Percentiles rank a stretch among this genome's conserved stretches.
Evolutionary conservation across 1,140 invertebrate genomes (phyloP).

Genomic region (Cotesia vestalis): DNA sequence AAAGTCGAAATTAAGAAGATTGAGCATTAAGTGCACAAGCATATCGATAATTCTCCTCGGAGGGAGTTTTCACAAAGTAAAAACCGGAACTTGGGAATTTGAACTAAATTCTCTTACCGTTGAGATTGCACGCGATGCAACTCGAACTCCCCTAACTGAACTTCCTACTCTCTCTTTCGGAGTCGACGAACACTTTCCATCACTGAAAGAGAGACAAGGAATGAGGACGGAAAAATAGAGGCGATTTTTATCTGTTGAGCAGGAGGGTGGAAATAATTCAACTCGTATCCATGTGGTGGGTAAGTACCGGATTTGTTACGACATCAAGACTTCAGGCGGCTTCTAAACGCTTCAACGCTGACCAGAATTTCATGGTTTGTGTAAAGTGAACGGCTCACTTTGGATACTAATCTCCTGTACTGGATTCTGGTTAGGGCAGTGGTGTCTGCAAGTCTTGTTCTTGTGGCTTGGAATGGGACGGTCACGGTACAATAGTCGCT

Average conservation of each 20-base stretch:
- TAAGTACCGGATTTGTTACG: not conserved
- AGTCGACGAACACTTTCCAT: not conserved
- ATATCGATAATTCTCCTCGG: slow-evolving; percentile 9
- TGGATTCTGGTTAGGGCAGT: not conserved
- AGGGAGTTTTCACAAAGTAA: not conserved
- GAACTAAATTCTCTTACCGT: not conserved
- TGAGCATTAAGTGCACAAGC: not conserved
- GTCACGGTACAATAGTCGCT: not conserved
- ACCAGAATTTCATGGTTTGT: not conserved
- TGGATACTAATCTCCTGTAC: not conserved
- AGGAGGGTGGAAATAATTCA: not conserved
- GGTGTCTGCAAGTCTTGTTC: slow-evolving; percentile 9
- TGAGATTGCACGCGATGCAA: not conserved
- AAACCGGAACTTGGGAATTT: not conserved
- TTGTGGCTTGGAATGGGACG: too few species aligned
- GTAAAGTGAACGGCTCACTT: not conserved
- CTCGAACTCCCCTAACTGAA: not conserved
- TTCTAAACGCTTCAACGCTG: slow-evolving; percentile 7
- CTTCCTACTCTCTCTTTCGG: too few species aligned
- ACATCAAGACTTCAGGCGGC: not conserved
- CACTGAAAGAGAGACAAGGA: not conserved
- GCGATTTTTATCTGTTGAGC: too few species aligned
- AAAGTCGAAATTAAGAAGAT: too few species aligned
- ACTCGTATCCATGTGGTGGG: not conserved
- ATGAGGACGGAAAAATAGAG: too few species aligned